These are phyloP conservation scores for Cybosia mesomella DNA, from an alignment of 2,888 invertebrate genomes.

Conservation along the genomic window DNA sequence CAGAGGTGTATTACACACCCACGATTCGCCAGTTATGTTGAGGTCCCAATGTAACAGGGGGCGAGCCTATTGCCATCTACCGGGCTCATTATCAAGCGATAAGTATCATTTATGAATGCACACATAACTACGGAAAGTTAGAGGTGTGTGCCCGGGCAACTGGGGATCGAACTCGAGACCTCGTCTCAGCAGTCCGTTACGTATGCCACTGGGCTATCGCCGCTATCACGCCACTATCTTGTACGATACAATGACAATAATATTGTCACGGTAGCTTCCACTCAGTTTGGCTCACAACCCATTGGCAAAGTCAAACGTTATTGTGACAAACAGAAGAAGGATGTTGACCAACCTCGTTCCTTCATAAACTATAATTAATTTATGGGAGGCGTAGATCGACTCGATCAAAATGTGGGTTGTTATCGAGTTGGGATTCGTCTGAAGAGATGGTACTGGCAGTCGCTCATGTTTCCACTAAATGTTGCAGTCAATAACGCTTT, in stretches of 20 bases:
- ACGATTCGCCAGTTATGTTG: too few relatives aligned
- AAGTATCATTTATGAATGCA: too few relatives aligned
- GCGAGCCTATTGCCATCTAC: too few relatives aligned
- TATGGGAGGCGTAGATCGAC: slow-evolving; percentile 33
- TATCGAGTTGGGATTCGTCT: slow-evolving; percentile 30
- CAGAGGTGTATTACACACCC: too few relatives aligned
- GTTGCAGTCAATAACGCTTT: slow-evolving; percentile 31
- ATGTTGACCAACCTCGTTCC: slow-evolving; percentile 35
- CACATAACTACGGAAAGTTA: too few relatives aligned
- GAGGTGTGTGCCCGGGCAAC: too few relatives aligned
- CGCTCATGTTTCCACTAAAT: slow-evolving; percentile 33
- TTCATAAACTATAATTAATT: slow-evolving; percentile 36
- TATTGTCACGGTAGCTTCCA: neutral
- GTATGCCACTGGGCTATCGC: too few relatives aligned
- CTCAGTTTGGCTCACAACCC: slow-evolving; percentile 7
- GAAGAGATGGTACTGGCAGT: slow-evolving; percentile 30
- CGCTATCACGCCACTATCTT: too few relatives aligned
- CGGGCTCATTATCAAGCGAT: too few relatives aligned
- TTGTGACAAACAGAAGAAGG: slow-evolving; percentile 31
- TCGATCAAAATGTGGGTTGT: slow-evolving; percentile 34
- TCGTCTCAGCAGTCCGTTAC: too few relatives aligned
- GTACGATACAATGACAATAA: neutral
- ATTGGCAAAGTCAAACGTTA: slow-evolving; percentile 21
- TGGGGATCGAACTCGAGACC: too few relatives aligned
- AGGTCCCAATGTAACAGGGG: too few relatives aligned